phyloP scores from a whole-genome alignment of 2,113 vertebrate species.

The Dolichotis patagonum region DNA sequence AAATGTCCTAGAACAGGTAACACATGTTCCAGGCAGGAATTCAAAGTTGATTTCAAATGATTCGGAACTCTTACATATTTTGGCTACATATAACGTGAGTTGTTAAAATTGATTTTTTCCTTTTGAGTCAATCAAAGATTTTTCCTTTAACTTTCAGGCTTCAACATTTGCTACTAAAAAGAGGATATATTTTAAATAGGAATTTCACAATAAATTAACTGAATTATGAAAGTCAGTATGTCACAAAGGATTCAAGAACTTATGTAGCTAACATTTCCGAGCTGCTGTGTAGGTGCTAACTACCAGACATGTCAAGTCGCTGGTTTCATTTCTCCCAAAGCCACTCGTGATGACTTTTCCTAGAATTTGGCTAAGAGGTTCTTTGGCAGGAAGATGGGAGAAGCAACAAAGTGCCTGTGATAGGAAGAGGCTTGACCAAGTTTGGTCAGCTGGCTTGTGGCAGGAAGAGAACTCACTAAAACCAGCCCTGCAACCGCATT shows the following conservation, averaged over 20 bases:
- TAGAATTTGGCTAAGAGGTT: neutral
- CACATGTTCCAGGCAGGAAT: neutral
- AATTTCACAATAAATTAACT: neutral
- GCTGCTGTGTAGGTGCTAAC: neutral
- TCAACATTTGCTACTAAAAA: neutral
- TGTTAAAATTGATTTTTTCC: neutral
- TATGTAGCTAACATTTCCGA: neutral
- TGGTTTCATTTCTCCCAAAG: neutral
- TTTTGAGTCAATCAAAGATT: neutral
- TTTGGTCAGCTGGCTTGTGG: neutral
- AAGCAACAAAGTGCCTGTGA: fast-evolving
- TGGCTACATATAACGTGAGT: neutral
- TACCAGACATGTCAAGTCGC: too few relatives aligned
- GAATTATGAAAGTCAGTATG: neutral
- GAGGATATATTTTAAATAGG: neutral
- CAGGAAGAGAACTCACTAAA: neutral
- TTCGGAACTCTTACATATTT: neutral
- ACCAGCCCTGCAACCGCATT: fast-evolving
- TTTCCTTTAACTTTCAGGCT: neutral
- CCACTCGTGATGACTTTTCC: neutral
- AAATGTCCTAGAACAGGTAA: neutral
- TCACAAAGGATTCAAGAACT: neutral
- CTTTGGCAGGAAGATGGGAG: neutral
- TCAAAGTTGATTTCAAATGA: neutral
- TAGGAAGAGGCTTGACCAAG: neutral